These are phyloP conservation scores for Campoplex capitator DNA, from an alignment of 2,888 invertebrate genomes.

Conservation along the genomic window DNA sequence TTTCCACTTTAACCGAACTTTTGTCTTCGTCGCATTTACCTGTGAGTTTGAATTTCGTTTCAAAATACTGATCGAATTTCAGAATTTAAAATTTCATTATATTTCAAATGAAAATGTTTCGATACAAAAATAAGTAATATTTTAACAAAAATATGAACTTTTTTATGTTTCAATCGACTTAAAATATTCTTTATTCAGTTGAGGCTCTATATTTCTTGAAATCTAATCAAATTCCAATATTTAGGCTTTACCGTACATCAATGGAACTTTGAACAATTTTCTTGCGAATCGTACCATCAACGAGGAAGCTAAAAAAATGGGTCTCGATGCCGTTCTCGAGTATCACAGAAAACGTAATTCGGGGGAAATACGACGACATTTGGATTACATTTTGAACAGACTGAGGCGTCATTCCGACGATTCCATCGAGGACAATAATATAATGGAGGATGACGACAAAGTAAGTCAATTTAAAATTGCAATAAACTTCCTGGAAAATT, in stretches of 20 bases:
- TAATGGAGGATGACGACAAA: slow-evolving; percentile 78
- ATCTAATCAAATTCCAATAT: not conserved
- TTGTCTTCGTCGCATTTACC: slow-evolving; percentile 76
- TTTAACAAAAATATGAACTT: not conserved
- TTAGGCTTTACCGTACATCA: slow-evolving; percentile 81
- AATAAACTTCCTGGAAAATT: not conserved
- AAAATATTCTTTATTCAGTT: not conserved
- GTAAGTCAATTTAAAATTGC: slow-evolving; percentile 68
- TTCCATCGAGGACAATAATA: slow-evolving; percentile 70
- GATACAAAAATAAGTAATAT: not conserved
- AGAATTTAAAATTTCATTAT: not conserved
- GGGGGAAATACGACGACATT: slow-evolving; percentile 77
- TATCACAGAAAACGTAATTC: slow-evolving; percentile 75
- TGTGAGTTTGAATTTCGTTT: slow-evolving; percentile 70
- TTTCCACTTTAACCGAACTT: slow-evolving; percentile 78
- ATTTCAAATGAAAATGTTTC: too few species aligned
- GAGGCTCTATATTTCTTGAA: not conserved
- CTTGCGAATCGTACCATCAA: slow-evolving; percentile 85
- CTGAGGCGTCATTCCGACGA: slow-evolving; percentile 75
- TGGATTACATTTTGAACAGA: slow-evolving; percentile 77
- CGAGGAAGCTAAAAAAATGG: slow-evolving; percentile 84
- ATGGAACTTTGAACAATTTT: slow-evolving; percentile 84
- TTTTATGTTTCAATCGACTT: too few species aligned
- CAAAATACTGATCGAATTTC: not conserved
- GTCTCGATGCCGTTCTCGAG: slow-evolving; percentile 76